Base-by-base conservation (phyloP, 2,797 vertebrate species). In the Aldrovandia affinis region DNA sequence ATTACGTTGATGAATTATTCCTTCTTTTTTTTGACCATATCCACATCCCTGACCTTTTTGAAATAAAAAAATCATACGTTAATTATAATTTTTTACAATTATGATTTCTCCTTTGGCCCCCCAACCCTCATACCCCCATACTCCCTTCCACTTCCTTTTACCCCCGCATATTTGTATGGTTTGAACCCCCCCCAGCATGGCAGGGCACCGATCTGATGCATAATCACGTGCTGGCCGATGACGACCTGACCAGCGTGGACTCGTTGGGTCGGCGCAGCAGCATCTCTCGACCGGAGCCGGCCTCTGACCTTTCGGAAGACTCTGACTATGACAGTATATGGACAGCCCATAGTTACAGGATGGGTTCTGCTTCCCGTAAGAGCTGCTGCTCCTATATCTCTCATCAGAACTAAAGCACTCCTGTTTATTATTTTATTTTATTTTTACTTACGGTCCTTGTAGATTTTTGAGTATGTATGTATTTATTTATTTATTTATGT, bases 201-300 rank as follows among this genome's bases (percentile, higher is more conserved):
- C 98, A 99, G 95, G 98, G 98, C 94, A 99, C 98, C 94, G 98
- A 99, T 95, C 97, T 99, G 96, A 99, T 99, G 98, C 98, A 99
- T 95, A 99, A 99, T 96, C 98, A 99, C 86, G 98, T 99, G 93
- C 95, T 99, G 93, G 97, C 96, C 92, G 97, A 99, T 93, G 96
- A 95, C 94, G 96, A 97, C 94, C 96, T 97, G 93, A 94, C 96
- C 93, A 95, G 95, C 91, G 94, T 96, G 96, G 97, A 97, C 92
- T 93, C 96, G 90, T 93, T 96, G 94, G 96, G 95, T 89, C 96
- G 94, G 93, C 96, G 95, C 93, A 96, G 96, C 95, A 97, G 96
- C 91, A 96, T 97, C 88, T 95, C 96, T 89, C 97, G 96, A 94
- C 94, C 94, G 91, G 96, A 95, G 95, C 95, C 95, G 93, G 97